Base-by-base conservation (phyloP, 92 coral and sea anemone species). In the Phenganax marumi region DNA sequence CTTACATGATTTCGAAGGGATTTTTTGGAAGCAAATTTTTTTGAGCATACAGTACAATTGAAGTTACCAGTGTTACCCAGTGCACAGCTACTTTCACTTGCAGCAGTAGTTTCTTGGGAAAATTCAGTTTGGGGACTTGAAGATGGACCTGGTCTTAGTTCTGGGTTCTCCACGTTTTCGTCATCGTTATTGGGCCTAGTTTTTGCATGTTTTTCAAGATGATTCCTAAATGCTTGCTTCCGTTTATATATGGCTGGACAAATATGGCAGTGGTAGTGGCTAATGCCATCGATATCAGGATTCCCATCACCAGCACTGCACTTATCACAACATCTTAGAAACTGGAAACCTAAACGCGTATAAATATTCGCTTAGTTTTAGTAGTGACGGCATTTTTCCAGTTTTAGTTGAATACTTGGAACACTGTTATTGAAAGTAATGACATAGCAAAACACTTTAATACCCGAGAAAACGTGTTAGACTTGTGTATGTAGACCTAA, bases 1-100 rank as follows among this genome's bases (percentile, higher is more conserved):
- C 90, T 73, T 6, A 77, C 18, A 43, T 87, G 88, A 1, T 84
- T 66, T 68, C 84, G 91, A 49, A 88, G 69, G 24, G 89, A 80
- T 8, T 70, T 69, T 50, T 62, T 88, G 62, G 86, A 79, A 0
- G 86, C 85, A 50, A 78, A 88, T 0, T n/a, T 13, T 47, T 85
- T 85, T 12, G n/a, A 48, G 76, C 91, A 88, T 18, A 70, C 62
- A 6, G 50, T 61, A 25, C 91, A 85, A 60, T 54, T 24, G 11
- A 26, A 12, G 25, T 55, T 53, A 50, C 52, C 26, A 75, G 0
- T 60, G 53, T 17, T 70, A 13, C 9, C 12, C 25, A 49, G 18
- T 18, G 9, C 13, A 52, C n/a, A 16, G 25, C 13, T 24, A 8
- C 10, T 8, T 14, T 68, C 48, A 33, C 43, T 33, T 33, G 5